Conservation (phyloP, 2,888 invertebrate genomes). For the Prionchulus punctatus region DNA sequence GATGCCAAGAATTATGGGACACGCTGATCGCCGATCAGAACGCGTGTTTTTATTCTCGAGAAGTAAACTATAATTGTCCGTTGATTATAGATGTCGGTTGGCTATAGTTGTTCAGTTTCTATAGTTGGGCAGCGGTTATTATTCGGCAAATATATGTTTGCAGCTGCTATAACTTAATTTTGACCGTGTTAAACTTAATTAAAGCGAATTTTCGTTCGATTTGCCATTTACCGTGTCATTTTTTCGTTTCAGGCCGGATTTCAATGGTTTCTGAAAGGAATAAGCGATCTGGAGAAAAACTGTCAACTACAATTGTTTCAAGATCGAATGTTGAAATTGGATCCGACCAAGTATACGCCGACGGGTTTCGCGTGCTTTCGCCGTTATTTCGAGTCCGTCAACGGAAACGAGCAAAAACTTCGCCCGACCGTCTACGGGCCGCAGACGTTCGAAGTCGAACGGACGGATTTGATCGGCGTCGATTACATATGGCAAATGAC, state of each 20-base stretch:
- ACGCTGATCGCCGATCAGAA: slow-evolving; percentile 32
- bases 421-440: background rate
- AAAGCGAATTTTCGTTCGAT: too few relatives aligned
- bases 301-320: slow-evolving; percentile 37
- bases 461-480: slow-evolving; percentile 35
- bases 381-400: slow-evolving; percentile 39
- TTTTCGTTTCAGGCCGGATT: slow-evolving; percentile 33
- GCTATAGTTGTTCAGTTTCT: too few relatives aligned
- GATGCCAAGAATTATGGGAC: slow-evolving; percentile 39
- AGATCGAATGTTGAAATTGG: slow-evolving; percentile 37
- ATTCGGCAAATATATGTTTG: too few relatives aligned
- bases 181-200: too few relatives aligned
- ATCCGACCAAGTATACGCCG: slow-evolving; percentile 33
- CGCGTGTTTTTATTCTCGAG: background rate
- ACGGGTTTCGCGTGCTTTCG: slow-evolving; percentile 38
- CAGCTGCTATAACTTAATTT: too few relatives aligned
- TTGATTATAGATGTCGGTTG: too few relatives aligned
- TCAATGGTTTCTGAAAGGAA: slow-evolving; percentile 38
- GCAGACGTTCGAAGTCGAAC: slow-evolving; percentile 29
- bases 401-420: slow-evolving; percentile 19
- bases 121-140: too few relatives aligned
- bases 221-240: too few relatives aligned
- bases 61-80: too few relatives aligned
- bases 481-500: slow-evolving; percentile 39
- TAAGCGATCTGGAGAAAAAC: slow-evolving; percentile 37